These are phyloP conservation scores for Habroteleia sp. DNA, from an alignment of 2,888 invertebrate species.

Conservation along the genomic window DNA sequence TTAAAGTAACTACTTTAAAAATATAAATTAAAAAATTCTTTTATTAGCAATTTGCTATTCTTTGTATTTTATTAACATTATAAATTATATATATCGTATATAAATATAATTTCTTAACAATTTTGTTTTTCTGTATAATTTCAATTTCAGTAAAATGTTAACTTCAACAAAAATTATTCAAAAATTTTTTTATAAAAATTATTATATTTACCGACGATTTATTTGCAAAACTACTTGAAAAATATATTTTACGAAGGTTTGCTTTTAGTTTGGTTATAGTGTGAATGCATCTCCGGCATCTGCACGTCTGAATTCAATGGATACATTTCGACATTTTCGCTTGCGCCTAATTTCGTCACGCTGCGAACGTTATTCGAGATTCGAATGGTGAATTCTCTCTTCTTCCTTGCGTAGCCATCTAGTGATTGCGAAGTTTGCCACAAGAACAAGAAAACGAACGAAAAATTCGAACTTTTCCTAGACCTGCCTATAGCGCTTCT, in stretches of 20 bases:
- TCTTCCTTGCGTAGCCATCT: slow-evolving; percentile 53
- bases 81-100: too few species aligned
- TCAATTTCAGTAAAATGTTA: too few species aligned
- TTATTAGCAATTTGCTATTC: too few species aligned
- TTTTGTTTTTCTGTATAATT: too few species aligned
- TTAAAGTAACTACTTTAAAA: too few species aligned
- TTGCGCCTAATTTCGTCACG: slow-evolving; percentile 61
- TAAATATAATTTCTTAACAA: too few species aligned
- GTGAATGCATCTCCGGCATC: slow-evolving; percentile 59
- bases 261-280: slow-evolving; percentile 57
- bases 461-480: slow-evolving; percentile 42
- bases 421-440: slow-evolving; percentile 54
- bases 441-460: slow-evolving; percentile 54
- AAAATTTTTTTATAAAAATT: too few species aligned
- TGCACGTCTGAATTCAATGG: slow-evolving; percentile 60
- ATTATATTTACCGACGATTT: too few species aligned
- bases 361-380: slow-evolving; percentile 52
- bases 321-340: slow-evolving; percentile 60
- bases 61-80: too few species aligned
- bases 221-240: too few species aligned
- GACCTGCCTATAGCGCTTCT: slow-evolving; percentile 6
- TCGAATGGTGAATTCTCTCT: slow-evolving; percentile 55
- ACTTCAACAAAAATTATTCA: too few species aligned
- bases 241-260: slow-evolving; percentile 50
- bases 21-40: too few species aligned